phyloP scores from a whole-genome alignment of 37 sponge, comb jelly and placozoan genomes.

The Mnemiopsis leidyi region DNA sequence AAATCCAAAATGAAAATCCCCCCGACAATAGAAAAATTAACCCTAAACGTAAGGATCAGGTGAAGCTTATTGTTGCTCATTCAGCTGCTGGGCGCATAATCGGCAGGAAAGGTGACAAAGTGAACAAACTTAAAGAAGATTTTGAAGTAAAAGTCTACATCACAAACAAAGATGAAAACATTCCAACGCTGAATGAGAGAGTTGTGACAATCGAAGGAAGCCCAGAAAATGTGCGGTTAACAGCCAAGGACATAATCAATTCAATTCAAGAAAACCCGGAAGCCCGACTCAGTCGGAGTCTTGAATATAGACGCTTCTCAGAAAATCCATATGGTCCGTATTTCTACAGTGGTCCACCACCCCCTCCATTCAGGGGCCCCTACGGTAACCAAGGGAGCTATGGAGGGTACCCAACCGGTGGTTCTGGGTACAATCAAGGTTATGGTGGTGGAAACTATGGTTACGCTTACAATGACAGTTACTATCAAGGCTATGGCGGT shows the following conservation, averaged over 20 bases:
- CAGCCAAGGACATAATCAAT: constrained; percentile 39
- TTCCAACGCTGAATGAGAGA: constrained; percentile 52
- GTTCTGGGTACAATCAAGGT: neutral
- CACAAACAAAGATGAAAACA: constrained; percentile 62
- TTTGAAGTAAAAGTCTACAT: constrained; percentile 61
- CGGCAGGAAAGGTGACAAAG: constrained; percentile 50
- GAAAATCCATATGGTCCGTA: constrained; percentile 44
- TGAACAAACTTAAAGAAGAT: constrained; percentile 63
- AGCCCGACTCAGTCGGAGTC: constrained; percentile 40
- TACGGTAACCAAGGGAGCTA: neutral
- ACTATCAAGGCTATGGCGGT: constrained; percentile 18
- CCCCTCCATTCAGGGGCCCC: constrained; percentile 37
- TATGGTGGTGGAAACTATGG: constrained; percentile 48
- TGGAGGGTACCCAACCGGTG: neutral
- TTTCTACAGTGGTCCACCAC: constrained; percentile 51
- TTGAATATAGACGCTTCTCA: constrained; percentile 37
- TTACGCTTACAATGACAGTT: constrained; percentile 29
- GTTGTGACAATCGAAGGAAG: constrained; percentile 58
- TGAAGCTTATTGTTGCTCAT: constrained; percentile 58
- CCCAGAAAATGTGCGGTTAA: constrained; percentile 18
- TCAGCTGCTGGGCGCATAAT: constrained; percentile 62
- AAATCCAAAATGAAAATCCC: constrained; percentile 62
- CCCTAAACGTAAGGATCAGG: constrained; percentile 64
- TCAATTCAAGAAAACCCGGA: constrained; percentile 65
- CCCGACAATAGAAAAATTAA: constrained; percentile 52